These are phyloP conservation scores for Petroica traversi DNA, from an alignment of 2,113 vertebrate species.

Conservation along the genomic window DNA sequence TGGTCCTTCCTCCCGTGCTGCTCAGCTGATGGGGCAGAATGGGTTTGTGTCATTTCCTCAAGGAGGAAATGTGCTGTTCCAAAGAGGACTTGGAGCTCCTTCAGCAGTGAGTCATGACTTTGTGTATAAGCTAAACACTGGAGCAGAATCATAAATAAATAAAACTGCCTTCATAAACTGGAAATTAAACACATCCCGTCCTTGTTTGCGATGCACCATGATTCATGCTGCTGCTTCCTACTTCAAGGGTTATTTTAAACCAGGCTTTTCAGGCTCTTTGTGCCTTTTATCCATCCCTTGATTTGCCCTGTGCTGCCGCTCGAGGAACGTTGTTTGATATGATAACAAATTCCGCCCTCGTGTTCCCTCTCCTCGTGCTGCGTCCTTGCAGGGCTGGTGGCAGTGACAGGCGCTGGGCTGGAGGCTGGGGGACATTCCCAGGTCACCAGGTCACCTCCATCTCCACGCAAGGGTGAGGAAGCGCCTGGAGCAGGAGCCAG, in stretches of 20 bases:
- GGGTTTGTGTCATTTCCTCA: constrained; percentile 16
- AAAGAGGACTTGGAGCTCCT: constrained; percentile 19
- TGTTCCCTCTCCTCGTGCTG: neutral
- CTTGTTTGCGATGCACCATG: neutral
- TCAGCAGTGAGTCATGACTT: constrained; percentile 47
- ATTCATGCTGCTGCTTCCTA: constrained; percentile 31
- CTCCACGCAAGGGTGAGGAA: neutral
- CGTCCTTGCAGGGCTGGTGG: neutral
- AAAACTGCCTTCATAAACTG: constrained; percentile 41
- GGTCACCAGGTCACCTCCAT: neutral
- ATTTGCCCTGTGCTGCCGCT: neutral
- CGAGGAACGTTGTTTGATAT: neutral
- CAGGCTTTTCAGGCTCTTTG: neutral
- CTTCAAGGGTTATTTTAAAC: neutral
- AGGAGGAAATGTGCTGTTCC: constrained; percentile 30
- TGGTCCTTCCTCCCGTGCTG: neutral
- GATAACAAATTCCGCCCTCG: neutral
- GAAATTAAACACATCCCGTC: constrained; percentile 44
- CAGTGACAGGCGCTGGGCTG: neutral
- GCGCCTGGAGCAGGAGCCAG: fast-evolving
- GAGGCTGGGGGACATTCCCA: neutral
- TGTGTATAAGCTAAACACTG: constrained; percentile 41
- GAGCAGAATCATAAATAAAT: constrained; percentile 60
- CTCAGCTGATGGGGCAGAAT: neutral
- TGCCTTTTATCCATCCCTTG: neutral